Percentiles rank a stretch among this genome's conserved stretches.
Evolutionary conservation across 1,140 invertebrate genomes (phyloP).

Genomic region (Lasioglossum baleicum): DNA sequence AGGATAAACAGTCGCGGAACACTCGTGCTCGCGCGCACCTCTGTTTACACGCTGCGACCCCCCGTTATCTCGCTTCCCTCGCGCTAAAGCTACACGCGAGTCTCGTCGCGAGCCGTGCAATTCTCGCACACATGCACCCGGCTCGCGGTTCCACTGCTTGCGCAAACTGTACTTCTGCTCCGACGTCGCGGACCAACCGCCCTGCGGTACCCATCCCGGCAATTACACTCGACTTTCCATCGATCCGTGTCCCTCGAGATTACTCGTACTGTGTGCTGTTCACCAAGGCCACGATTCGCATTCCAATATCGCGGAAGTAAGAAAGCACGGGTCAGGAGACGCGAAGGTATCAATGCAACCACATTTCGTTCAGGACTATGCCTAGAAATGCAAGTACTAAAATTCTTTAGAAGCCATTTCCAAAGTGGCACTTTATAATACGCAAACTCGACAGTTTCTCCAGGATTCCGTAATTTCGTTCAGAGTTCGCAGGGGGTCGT

Average conservation of each 20-base stretch:
- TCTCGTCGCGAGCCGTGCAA: slow-evolving; percentile 18
- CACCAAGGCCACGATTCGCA: too few species aligned
- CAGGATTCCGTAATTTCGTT: not conserved
- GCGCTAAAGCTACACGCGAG: slow-evolving; percentile 38
- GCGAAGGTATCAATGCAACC: too few species aligned
- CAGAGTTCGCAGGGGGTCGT: not conserved
- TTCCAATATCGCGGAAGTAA: too few species aligned
- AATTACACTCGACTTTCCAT: slow-evolving; percentile 33
- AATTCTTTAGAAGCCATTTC: too few species aligned
- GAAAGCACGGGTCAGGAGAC: too few species aligned
- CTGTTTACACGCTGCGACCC: slow-evolving; percentile 40
- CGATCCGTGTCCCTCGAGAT: not conserved
- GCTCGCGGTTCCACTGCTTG: not conserved
- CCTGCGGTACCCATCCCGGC: slow-evolving; percentile 8
- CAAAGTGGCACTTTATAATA: too few species aligned
- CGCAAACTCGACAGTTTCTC: not conserved
- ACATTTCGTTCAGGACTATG: too few species aligned
- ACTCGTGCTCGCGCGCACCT: slow-evolving; percentile 5
- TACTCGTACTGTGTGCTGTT: too few species aligned
- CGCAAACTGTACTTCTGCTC: slow-evolving; percentile 38
- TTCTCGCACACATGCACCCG: not conserved
- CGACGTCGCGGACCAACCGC: slow-evolving; percentile 12
- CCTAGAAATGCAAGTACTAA: too few species aligned
- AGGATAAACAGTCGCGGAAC: slow-evolving; percentile 58
- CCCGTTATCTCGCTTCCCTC: not conserved